Evolutionary conservation across 2,113 vertebrate species (phyloP), one percentile per base, ranked within the genome.

Genomic region (Himantopus leucocephalus): DNA sequence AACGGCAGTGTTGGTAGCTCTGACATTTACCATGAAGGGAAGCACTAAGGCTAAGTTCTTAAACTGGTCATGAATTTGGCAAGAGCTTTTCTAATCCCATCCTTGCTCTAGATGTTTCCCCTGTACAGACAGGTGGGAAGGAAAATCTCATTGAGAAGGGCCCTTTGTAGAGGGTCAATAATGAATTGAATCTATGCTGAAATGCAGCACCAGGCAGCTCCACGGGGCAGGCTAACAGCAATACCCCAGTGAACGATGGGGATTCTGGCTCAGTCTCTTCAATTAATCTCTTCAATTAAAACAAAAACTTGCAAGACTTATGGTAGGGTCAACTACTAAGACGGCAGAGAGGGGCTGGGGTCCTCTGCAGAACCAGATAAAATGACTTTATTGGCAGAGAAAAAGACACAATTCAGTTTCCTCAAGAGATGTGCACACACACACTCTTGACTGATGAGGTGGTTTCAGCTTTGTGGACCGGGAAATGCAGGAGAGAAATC

Each of bases 241-340:
- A 16, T 0, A 3, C 11, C 19, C 32, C 18, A 19, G 18, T 35
- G 45, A 76, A 34, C 0, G 1, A 59, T 7, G 11, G 20, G n/a
- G 26, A 30, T 52, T 48, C n/a, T 67, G 58, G n/a, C 45, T 86
- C 50, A 21, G 15, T 6, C 17, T 63, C n/a, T 62, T 77, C 2
- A 3, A 72, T 77, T 60, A 60, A 60, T 7, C 17, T 63, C n/a
- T 62, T 77, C 2, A 3, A 72, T 77, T 60, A 60, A 60, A 82
- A 26, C 9, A 43, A 73, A 55, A 74, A 30, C 39, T 55, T 78
- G 35, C 41, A 81, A 59, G 62, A n/a, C 37, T 63, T 18, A 39
- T 14, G 12, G 71, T 32, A 45, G 66, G 47, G 41, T 77, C n/a
- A 45, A 10, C 53, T 55, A 12, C 34, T 12, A 32, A 21, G 41